phyloP scores from a whole-genome alignment of 2,797 vertebrate species.

The Zalophus californianus region DNA sequence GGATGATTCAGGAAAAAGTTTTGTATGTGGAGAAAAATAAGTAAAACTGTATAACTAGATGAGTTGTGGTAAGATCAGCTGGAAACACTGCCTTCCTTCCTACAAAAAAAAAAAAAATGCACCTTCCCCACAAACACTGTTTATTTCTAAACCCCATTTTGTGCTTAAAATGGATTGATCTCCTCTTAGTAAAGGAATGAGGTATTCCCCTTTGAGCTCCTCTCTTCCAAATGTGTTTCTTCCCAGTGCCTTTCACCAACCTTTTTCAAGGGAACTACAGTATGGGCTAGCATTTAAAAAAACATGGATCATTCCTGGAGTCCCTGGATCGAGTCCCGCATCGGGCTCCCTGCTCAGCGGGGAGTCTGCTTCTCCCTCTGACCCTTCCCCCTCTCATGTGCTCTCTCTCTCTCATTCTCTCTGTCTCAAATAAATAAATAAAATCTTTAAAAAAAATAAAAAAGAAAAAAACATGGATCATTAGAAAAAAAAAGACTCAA shows the following conservation, averaged over 20 bases:
- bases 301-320: neutral
- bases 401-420: no score
- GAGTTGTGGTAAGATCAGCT: neutral
- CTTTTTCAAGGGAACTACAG: neutral
- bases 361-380: no score
- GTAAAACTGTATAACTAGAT: neutral
- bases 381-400: no score
- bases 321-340: no score
- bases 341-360: no score
- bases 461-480: neutral
- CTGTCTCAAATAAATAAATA: no score
- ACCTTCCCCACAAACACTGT: neutral
- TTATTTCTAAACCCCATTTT: neutral
- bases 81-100: neutral
- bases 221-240: neutral
- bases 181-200: constrained; percentile 6
- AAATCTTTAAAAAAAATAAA: no score
- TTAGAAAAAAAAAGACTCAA: neutral
- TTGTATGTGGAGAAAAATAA: neutral
- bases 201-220: neutral
- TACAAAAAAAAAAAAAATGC: neutral
- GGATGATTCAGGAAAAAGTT: constrained; percentile 82
- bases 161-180: neutral
- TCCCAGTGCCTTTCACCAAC: neutral
- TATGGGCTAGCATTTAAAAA: neutral